Evolutionary conservation across 1,140 invertebrate species (phyloP).

Genomic region (Pararge aegeria): DNA sequence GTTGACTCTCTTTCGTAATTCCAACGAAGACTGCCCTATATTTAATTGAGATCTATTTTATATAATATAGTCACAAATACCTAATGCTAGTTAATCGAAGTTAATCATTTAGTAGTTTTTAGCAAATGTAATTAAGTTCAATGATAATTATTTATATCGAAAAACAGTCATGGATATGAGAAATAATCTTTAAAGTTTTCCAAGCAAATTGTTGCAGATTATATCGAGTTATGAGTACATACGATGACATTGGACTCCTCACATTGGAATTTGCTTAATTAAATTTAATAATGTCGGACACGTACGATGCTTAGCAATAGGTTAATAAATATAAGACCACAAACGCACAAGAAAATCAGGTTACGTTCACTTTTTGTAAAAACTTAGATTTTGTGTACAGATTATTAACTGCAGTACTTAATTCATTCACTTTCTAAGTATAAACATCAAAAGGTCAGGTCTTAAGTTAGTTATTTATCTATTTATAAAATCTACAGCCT

Average conservation of each 20-base stretch:
- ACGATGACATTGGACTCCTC: not conserved
- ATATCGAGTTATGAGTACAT: not conserved
- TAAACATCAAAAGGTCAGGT: not conserved
- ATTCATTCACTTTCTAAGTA: not conserved
- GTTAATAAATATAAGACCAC: not conserved
- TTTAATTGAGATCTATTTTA: constrained; percentile 79
- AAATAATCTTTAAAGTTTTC: not conserved
- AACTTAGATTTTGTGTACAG: not conserved
- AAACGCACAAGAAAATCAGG: not conserved
- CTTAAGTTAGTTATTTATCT: too few relatives aligned
- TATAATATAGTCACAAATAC: constrained; percentile 76
- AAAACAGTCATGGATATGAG: not conserved
- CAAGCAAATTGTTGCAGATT: not conserved
- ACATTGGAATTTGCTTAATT: too few relatives aligned
- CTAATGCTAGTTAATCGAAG: constrained; percentile 68
- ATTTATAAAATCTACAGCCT: too few relatives aligned
- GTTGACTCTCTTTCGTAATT: constrained; percentile 72
- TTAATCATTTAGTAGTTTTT: constrained; percentile 64
- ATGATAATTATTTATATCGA: constrained; percentile 10
- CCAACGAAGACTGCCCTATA: constrained; percentile 78
- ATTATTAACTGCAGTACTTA: not conserved
- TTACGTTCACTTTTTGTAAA: not conserved
- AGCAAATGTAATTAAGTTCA: constrained; percentile 30
- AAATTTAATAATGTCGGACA: too few relatives aligned
- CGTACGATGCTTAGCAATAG: not conserved